Evolutionary conservation across 2,797 vertebrate genomes (phyloP).

Genomic region (Adrianichthys oophorus): DNA sequence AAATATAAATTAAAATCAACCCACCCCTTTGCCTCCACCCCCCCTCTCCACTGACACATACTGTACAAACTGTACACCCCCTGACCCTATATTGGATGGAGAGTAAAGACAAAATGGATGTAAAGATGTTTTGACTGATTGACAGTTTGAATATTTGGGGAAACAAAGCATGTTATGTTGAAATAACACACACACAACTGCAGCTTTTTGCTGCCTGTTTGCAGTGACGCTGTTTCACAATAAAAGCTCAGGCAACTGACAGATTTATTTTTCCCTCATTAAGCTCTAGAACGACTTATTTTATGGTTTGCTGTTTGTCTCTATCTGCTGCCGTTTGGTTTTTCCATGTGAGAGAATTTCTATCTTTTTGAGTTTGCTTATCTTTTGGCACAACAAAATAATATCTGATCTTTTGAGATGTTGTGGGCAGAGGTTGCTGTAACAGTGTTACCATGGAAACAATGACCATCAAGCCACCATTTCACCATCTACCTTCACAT

Average conservation of each 20-base stretch:
- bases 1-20: too few relatives aligned
- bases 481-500: slow-evolving; percentile 58
- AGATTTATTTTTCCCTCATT: not conserved
- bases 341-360: slow-evolving; percentile 4
- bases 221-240: not conserved
- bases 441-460: slow-evolving; percentile 80
- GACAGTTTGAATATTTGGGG: too few relatives aligned
- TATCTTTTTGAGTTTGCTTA: not conserved
- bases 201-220: not conserved
- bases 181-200: too few relatives aligned
- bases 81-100: too few relatives aligned
- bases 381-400: slow-evolving; percentile 35
- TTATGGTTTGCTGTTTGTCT: not conserved
- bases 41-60: too few relatives aligned
- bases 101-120: too few relatives aligned
- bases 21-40: too few relatives aligned
- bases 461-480: slow-evolving; percentile 70
- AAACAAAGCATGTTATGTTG: too few relatives aligned
- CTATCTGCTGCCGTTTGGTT: not conserved
- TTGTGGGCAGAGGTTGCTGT: slow-evolving; percentile 68
- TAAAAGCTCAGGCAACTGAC: not conserved
- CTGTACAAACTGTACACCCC: too few relatives aligned
- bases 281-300: not conserved
- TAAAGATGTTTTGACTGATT: too few relatives aligned
- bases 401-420: slow-evolving; percentile 68